Evolutionary conservation across 1,140 invertebrate species (phyloP).

Genomic region (Leptinotarsa texana): DNA sequence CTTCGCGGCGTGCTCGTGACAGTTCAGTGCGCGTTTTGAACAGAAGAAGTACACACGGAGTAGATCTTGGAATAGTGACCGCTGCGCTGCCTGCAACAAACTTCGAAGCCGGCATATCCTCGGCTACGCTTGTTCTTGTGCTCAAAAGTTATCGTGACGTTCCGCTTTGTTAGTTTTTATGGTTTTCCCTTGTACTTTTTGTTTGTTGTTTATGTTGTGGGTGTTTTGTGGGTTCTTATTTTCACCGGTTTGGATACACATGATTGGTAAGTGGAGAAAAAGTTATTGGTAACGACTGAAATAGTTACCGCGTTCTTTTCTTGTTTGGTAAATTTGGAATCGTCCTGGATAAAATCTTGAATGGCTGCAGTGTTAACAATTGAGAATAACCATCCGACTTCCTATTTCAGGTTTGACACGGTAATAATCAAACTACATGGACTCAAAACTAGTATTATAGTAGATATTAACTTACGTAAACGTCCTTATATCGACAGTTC

Average conservation of each 20-base stretch:
- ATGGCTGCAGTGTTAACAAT: too few species aligned
- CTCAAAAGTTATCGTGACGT: not conserved
- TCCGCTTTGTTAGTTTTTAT: slow-evolving; percentile 23
- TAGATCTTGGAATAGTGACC: not conserved
- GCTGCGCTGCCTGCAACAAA: not conserved
- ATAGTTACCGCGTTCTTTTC: not conserved
- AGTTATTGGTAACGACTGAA: slow-evolving; percentile 8
- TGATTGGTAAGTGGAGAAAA: slow-evolving; percentile 18
- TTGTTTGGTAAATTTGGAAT: too few species aligned
- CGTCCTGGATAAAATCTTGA: too few species aligned
- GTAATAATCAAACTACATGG: too few species aligned
- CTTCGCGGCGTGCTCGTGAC: slow-evolving; percentile 3
- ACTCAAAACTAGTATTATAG: too few species aligned
- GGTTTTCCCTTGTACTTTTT: slow-evolving; percentile 6
- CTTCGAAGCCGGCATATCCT: slow-evolving; percentile 6
- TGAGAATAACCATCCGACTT: too few species aligned
- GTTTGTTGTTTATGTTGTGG: slow-evolving; percentile 20
- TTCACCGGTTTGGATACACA: slow-evolving; percentile 9
- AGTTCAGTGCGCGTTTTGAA: slow-evolving; percentile 15
- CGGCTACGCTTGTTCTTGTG: not conserved
- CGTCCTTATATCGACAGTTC: too few species aligned
- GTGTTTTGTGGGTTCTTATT: slow-evolving; percentile 19
- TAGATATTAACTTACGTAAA: too few species aligned
- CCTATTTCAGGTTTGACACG: too few species aligned
- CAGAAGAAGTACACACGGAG: not conserved